phyloP scores from a whole-genome alignment of 2,888 invertebrate species.

The Shargacucullia verbasci region DNA sequence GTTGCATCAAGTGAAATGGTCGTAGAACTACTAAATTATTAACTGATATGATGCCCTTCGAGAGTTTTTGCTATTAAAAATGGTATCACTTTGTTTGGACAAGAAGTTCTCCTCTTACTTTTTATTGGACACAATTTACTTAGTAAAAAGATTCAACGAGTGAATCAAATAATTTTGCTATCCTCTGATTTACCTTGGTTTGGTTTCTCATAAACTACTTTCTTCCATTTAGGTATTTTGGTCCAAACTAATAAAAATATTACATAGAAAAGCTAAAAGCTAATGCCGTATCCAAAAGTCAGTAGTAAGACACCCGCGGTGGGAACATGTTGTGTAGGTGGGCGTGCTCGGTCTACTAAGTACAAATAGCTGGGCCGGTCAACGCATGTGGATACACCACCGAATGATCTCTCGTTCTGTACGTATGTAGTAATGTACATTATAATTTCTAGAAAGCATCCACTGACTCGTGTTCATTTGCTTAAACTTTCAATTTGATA shows the following conservation, averaged over 20 bases:
- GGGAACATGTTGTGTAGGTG: conserved; percentile 62
- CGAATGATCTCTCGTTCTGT: conserved; percentile 64
- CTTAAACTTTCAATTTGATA: conserved; percentile 85
- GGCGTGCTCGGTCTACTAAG: conserved; percentile 78
- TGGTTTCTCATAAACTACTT: background rate
- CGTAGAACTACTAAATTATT: conserved; percentile 57
- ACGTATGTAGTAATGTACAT: conserved; percentile 68
- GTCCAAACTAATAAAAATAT: too few relatives aligned
- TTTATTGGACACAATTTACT: background rate
- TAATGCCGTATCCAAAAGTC: conserved; percentile 59
- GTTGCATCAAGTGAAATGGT: conserved; percentile 72
- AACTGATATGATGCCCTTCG: conserved; percentile 16
- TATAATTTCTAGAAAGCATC: conserved; percentile 84
- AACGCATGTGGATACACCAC: conserved; percentile 63
- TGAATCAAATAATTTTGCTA: too few relatives aligned
- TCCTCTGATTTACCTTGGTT: background rate
- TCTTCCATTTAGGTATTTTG: too few relatives aligned
- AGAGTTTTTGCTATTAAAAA: background rate
- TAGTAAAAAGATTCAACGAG: background rate
- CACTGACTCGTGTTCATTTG: conserved; percentile 77
- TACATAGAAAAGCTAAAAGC: too few relatives aligned
- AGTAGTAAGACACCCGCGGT: conserved; percentile 15
- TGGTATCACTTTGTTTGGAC: background rate
- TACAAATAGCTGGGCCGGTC: conserved; percentile 73
- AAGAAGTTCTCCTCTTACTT: background rate